Evolutionary conservation across 2,113 vertebrate genomes (phyloP).

Genomic region (Zosterops pallidus): DNA sequence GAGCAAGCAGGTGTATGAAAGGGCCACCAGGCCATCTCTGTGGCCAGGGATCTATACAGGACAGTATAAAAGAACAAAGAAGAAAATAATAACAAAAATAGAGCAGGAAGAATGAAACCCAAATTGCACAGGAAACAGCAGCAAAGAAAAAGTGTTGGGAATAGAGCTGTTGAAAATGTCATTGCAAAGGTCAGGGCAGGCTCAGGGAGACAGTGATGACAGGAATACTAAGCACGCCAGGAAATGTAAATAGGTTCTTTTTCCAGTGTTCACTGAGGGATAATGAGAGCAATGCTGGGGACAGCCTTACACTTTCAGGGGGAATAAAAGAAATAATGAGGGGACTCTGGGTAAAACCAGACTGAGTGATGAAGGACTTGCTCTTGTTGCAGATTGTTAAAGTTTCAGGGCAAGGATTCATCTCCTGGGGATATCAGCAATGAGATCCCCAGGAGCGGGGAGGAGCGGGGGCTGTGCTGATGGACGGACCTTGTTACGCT

Average conservation of each 20-base stretch:
- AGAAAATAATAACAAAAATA: background rate
- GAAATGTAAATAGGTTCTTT: background rate
- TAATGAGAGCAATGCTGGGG: background rate
- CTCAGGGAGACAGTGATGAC: background rate
- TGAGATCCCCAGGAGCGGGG: background rate
- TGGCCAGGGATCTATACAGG: background rate
- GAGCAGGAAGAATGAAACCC: background rate
- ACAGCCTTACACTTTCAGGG: background rate
- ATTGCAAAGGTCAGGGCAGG: background rate
- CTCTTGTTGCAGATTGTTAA: background rate
- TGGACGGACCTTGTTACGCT: accelerated
- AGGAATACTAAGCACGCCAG: background rate
- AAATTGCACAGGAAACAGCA: background rate
- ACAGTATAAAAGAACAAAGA: background rate
- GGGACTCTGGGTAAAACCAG: background rate
- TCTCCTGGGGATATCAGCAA: background rate
- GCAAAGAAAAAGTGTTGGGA: background rate
- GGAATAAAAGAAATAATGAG: constrained; percentile 4
- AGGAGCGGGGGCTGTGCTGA: accelerated
- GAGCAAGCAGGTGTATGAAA: background rate
- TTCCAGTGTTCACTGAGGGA: background rate
- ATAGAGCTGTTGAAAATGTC: background rate
- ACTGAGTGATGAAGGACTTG: background rate
- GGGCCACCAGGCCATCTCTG: background rate
- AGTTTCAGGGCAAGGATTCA: background rate